Conservation (phyloP, 2,888 invertebrate genomes). For the Cheilosia soror region DNA sequence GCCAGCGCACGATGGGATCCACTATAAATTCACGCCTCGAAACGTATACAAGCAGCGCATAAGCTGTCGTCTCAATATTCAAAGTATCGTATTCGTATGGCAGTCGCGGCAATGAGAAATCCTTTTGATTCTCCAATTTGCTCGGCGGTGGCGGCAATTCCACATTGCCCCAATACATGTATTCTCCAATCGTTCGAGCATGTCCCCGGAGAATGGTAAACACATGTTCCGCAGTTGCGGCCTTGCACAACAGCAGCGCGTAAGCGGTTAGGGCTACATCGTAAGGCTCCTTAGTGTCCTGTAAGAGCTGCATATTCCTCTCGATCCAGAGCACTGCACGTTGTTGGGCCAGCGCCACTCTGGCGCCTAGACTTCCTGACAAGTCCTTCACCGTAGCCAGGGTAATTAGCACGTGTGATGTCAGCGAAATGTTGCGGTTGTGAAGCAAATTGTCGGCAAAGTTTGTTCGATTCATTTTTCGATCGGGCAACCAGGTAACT, state of each 20-base stretch:
- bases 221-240: constrained; percentile 93
- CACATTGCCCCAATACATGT: constrained; percentile 94
- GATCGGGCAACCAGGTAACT: constrained; percentile 92
- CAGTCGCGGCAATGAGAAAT: constrained; percentile 93
- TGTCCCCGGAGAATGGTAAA: constrained; percentile 89
- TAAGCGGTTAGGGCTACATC: constrained; percentile 95
- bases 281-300: constrained; percentile 90
- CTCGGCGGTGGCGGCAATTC: constrained; percentile 91
- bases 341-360: constrained; percentile 90
- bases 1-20: constrained; percentile 95
- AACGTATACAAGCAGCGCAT: constrained; percentile 94
- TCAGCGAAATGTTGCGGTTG: constrained; percentile 93
- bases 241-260: constrained; percentile 92
- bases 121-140: constrained; percentile 95
- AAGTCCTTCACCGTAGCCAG: constrained; percentile 93
- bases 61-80: constrained; percentile 96
- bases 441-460: constrained; percentile 84
- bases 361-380: constrained; percentile 89
- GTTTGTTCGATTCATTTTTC: constrained; percentile 92
- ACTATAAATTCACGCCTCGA: constrained; percentile 92
- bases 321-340: constrained; percentile 92
- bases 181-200: constrained; percentile 90
- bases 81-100: constrained; percentile 95
- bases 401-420: constrained; percentile 96
- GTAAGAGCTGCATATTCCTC: constrained; percentile 90